Base-by-base conservation (phyloP, 2,113 vertebrate species). In the Myotis brandtii region DNA sequence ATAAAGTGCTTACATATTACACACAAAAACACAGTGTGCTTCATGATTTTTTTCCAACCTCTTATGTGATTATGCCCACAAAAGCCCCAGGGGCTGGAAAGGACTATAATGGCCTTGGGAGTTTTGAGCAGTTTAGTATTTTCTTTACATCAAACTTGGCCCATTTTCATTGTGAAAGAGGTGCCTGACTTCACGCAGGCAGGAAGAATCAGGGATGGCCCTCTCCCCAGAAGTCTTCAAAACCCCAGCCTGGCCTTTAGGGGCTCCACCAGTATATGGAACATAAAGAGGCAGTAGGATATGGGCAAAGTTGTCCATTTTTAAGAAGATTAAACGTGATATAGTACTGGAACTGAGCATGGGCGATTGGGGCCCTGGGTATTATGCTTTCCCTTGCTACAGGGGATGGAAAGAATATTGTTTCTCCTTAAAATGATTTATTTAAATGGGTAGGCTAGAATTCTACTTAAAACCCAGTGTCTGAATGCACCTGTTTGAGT, bases 401-500 rank as follows among this genome's bases (percentile, higher is more conserved):
- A 97, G 97, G 87, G 80, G 93, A 98, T 95, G 92, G 97, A 98
- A 98, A 98, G 97, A 98, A 98, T 97, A 98, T 89, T 96, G 81
- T 98, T 98, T 98, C 97, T 98, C 98, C 97, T 98, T 98, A 98
- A 98, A 98, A 98, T 98, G 98, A 98, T 99, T 98, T 98, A 98
- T 99, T 98, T 98, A 98, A 99, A 98, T 97, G 98, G 96, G 98
- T 97, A 97, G 97, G 98, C 98, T 97, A 98, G 98, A 98, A 98
- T 98, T 98, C 97, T 98, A 97, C 98, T 98, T 98, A 98, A 98
- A 98, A 98, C 96, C 94, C 97, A 98, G 98, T 96, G 97, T 98
- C 98, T 98, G 97, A 97, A 98, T 99, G 98, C 98, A 99, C 99
- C 98, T 99, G 99, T 98, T 99, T 98, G 98, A 98, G 98, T 97